Conservation (phyloP, 2,888 invertebrate species). For the Cenopis cana region DNA sequence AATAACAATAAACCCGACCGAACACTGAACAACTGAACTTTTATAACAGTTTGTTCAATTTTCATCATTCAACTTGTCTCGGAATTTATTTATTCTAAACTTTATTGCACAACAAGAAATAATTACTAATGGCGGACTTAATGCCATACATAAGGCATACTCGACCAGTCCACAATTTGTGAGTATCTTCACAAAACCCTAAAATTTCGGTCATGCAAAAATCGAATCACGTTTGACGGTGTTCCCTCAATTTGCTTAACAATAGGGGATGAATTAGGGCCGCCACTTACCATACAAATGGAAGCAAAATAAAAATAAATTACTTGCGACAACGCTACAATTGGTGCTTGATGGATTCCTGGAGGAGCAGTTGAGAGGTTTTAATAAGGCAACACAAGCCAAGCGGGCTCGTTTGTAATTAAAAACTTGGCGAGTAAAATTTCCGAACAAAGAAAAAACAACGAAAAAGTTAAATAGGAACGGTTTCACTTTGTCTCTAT, state of each 20-base stretch:
- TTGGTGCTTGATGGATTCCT: constrained; percentile 49
- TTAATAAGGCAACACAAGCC: constrained; percentile 22
- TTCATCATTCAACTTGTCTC: constrained; percentile 18
- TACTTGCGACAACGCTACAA: constrained; percentile 56
- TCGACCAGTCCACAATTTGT: too few species aligned
- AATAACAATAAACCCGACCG: too few species aligned
- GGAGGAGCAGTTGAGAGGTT: constrained; percentile 1
- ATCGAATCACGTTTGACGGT: constrained; percentile 53
- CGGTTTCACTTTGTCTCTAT: too few species aligned
- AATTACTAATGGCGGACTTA: too few species aligned
- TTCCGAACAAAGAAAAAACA: too few species aligned
- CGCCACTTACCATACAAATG: constrained; percentile 55
- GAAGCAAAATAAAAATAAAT: constrained; percentile 62
- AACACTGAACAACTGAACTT: too few species aligned
- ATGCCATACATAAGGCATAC: too few species aligned
- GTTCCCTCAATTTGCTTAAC: constrained; percentile 53
- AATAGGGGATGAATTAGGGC: constrained; percentile 57
- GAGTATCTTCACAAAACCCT: constrained; percentile 18
- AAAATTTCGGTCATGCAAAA: constrained; percentile 33
- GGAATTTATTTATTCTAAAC: constrained; percentile 32
- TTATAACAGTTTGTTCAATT: not conserved
- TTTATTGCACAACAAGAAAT: too few species aligned
- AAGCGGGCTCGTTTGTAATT: not conserved
- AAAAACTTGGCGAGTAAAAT: not conserved
- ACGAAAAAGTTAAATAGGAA: too few species aligned